Conservation (phyloP, 2,888 invertebrate genomes). For the Lacanobia wlatinum region DNA sequence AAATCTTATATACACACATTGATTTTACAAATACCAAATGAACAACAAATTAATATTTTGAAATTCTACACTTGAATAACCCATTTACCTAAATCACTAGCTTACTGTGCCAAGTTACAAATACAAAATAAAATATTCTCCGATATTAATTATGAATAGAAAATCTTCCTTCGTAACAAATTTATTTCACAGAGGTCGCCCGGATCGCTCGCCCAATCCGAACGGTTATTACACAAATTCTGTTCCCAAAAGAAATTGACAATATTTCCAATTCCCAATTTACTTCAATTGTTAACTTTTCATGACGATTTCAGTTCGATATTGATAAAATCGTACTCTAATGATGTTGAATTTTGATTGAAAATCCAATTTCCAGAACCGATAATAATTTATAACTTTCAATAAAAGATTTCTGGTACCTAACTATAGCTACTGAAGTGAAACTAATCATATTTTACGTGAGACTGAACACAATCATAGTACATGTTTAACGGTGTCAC, state of each 20-base stretch:
- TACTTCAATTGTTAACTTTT: conserved; percentile 59
- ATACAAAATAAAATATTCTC: conserved; percentile 20
- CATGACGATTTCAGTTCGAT: conserved; percentile 25
- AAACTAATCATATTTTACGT: not conserved
- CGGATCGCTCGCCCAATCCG: conserved; percentile 33
- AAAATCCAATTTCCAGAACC: not conserved
- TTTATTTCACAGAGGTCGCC: conserved; percentile 40
- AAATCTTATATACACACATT: too few species aligned
- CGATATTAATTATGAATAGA: conserved; percentile 36
- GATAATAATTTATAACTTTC: conserved; percentile 4
- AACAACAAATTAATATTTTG: not conserved
- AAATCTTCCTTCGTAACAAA: conserved; percentile 32
- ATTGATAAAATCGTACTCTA: conserved; percentile 46
- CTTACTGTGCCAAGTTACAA: conserved; percentile 22
- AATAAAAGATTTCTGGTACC: not conserved
- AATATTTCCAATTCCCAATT: conserved; percentile 57
- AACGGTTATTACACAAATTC: conserved; percentile 50
- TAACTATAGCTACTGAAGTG: not conserved
- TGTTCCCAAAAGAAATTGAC: conserved; percentile 49
- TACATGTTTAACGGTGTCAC: not conserved
- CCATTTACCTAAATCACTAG: conserved; percentile 1
- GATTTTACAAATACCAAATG: not conserved
- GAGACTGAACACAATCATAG: not conserved
- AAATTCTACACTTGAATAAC: not conserved
- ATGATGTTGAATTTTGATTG: conserved; percentile 35